These are phyloP conservation scores for Rotaria socialis DNA, from an alignment of 2,888 invertebrate genomes.

Conservation along the genomic window DNA sequence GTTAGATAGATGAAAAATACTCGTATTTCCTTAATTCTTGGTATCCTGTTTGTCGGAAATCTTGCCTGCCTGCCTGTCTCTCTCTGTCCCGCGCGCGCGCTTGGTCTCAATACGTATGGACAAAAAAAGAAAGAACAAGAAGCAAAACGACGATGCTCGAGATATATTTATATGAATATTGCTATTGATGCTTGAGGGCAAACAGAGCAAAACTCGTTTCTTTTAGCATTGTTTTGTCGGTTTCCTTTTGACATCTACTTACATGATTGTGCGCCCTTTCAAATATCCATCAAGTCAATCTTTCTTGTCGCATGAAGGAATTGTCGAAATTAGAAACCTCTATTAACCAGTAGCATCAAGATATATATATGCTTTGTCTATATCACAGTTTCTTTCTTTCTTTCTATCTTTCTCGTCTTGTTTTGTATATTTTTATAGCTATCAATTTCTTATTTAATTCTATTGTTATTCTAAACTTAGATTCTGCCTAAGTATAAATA, in stretches of 20 bases:
- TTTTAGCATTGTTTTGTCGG: not conserved
- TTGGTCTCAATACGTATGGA: not conserved
- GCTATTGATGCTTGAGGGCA: not conserved
- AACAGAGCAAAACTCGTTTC: not conserved
- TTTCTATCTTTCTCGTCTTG: not conserved
- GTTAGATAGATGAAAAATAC: not conserved
- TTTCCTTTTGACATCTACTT: not conserved
- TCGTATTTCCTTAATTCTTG: not conserved
- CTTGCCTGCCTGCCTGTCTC: not conserved
- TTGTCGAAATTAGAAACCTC: conserved; percentile 8
- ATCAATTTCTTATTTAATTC: not conserved
- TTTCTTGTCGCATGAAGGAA: not conserved
- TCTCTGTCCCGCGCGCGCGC: not conserved
- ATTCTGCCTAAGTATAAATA: not conserved
- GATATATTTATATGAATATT: not conserved
- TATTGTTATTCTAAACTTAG: not conserved
- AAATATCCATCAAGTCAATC: conserved; percentile 7
- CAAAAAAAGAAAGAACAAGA: not conserved
- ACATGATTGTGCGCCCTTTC: not conserved
- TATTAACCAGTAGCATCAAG: not conserved
- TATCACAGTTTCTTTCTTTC: not conserved
- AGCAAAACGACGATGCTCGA: not conserved
- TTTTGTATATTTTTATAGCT: not conserved
- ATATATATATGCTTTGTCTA: not conserved
- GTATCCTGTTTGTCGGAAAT: not conserved